These are phyloP conservation scores for Ptychobarbus kaznakovi DNA, from an alignment of 2,797 vertebrate genomes.

Conservation along the genomic window DNA sequence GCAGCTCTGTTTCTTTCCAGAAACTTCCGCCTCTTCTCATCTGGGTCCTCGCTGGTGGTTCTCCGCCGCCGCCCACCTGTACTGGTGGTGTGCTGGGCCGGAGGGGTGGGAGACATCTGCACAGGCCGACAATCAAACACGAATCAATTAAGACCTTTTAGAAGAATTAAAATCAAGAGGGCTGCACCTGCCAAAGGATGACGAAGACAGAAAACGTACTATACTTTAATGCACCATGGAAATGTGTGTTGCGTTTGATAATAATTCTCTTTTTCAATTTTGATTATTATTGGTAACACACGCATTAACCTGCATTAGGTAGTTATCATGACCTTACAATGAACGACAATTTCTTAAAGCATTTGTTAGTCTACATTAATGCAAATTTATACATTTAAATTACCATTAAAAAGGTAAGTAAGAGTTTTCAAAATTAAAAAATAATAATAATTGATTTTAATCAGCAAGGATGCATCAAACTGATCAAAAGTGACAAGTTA, in stretches of 20 bases:
- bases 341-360: neutral
- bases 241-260: neutral
- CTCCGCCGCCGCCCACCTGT: slow-evolving; percentile 93
- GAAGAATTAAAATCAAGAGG: neutral
- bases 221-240: neutral
- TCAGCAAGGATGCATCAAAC: neutral
- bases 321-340: neutral
- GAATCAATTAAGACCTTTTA: neutral
- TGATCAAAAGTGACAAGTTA: neutral
- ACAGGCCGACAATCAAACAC: slow-evolving; percentile 34
- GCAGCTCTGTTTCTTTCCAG: slow-evolving; percentile 94
- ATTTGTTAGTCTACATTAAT: neutral
- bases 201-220: neutral
- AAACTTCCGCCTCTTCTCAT: slow-evolving; percentile 97
- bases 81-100: slow-evolving; percentile 87
- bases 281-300: neutral
- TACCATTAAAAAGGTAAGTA: no score
- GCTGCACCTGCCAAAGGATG: neutral
- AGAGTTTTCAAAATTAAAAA: no score
- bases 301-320: neutral
- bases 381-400: neutral
- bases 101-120: slow-evolving; percentile 90
- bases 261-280: no score
- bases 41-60: slow-evolving; percentile 94
- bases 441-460: no score